Base-by-base conservation (phyloP, 2,797 vertebrate species). In the Melopsittacus undulatus region DNA sequence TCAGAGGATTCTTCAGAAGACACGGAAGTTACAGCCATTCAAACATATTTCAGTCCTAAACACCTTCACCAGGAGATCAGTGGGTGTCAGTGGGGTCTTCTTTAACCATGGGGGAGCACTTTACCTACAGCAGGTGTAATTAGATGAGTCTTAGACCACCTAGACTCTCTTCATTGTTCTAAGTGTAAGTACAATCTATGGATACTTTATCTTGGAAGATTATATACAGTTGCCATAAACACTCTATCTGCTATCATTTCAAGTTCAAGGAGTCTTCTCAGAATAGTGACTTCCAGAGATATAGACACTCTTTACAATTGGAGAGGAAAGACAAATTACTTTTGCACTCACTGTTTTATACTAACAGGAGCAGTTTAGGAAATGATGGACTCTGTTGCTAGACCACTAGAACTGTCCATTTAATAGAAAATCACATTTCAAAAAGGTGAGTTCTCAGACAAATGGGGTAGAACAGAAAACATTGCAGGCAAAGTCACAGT, bases 201-300 rank as follows among this genome's bases (percentile, higher is more conserved):
- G 30, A 7, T 42, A 82, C 43, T 54, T 7, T 62, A 40, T 54
- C 38, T 67, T 42, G 70, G 43, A 83, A 57, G 46, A 74, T 70
- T n/a, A 64, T 54, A 64, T 9, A 11, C 40, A 67, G 8, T 61
- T 83, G 64, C 90, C 34, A 66, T 77, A 67, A 64, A 13, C 68
- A 83, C 11, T 13, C 52, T 68, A 10, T 48, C 51, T 91, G 34
- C 38, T 80, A 10, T 32, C 48, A 42, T 68, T 64, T 80, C 64
- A 83, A 45, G 52, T 78, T 95, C 78, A 93, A 92, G 29, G 6
- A 75, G 8, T 83, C 66, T 79, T 92, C 69, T 88, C 76, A 82
- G 61, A 67, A 49, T 7, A 75, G 29, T 72, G 52, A 68, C 75
- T 86, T 83, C n/a, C 49, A 64, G 38, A 56, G 32, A 69, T 29